Base-by-base conservation (phyloP, 2,113 vertebrate genomes). In the Saccopteryx bilineata region DNA sequence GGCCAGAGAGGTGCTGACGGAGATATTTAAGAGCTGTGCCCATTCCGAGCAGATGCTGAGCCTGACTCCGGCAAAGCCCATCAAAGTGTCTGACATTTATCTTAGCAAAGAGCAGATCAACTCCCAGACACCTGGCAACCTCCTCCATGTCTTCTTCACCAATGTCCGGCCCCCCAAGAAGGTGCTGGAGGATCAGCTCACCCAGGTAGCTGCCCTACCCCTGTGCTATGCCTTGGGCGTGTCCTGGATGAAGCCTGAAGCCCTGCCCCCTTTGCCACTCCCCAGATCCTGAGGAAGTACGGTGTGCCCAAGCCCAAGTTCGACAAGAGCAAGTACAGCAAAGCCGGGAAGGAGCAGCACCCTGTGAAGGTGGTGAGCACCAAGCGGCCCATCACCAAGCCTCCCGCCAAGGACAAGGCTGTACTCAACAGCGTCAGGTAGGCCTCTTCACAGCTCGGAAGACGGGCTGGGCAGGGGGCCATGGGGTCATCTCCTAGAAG, bases 51-150 rank as follows among this genome's bases (percentile, higher is more conserved):
- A 99, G 97, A 99, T 99, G 98, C 98, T 99, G 97, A 99, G 99
- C 98, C 98, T 99, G 81, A 99, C 99, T 0, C 99, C 99, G 1
- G 97, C 98, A 0, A 99, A 99, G 89, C 99, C 99, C 26, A 97
- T 99, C 61, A 99, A 99, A 97, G 99, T 99, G 52, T 99, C 99
- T 1, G 99, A 99, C 96, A 99, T 99, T 97, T 99, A 99, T 95
- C 99, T 99, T 21, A 99, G 99, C 97, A 99, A 99, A 97, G 99
- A 99, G 97, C 99, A 99, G 98, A 99, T 99, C 96, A 99, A 99
- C 96, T 98, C 99, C 50, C 99, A 99, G 98, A 99, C 99, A 0
- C 99, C 99, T 0, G 99, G 99, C 19, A 99, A 99, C 91, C 98
- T 99, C 1, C 98, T 99, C 11, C 99, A 99, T 24, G 97, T 99